Evolutionary conservation across 2,113 vertebrate genomes (phyloP), one percentile per base, ranked within the genome.

Genomic region (Hippocampus abdominalis): DNA sequence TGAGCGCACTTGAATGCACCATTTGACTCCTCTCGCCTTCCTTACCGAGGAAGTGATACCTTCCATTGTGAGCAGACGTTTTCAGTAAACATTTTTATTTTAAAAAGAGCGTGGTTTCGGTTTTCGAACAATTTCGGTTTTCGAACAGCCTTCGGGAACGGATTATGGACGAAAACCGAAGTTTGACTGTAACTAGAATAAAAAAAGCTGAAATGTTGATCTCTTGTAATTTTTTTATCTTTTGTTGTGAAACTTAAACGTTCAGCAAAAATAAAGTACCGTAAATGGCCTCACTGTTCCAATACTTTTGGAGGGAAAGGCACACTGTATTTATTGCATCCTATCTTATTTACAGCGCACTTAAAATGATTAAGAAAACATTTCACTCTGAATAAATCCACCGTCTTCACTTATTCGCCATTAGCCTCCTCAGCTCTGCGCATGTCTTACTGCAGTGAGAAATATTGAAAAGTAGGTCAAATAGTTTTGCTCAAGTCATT

Each of bases 391-490:
- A 60, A 48, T 64, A 18, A 64, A 21, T 4, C 1, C 8, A 32
- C 1, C 12, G 13, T 32, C 8, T 16, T 60, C 32, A 20, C 48
- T 23, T 10, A 27, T 18, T 69, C 39, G 46, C 51, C 51, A 62
- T 25, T 61, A 1, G 39, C 13, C 29, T 64, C 20, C 20, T 64
- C 32, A 29, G 44, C 40, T 29, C 11, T 25, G 29, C 57, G 75
- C 78, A 81, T 84, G 81, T 85, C 76, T 81, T 71, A 81, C 66
- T 80, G 70, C 81, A 85, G 80, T 79, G 76, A 81, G 79, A 88
- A 84, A 84, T 79, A 72, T 62, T 81, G 54, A 75, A 83, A 90
- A 91, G 86, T 89, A 91, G 90, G 89, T 91, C 89, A 89, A 80
- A 85, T 87, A 82, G 66, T 86, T 91, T 86, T 69, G 83, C 84